Conservation (phyloP, 2,888 invertebrate genomes). For the Protula sp. region DNA sequence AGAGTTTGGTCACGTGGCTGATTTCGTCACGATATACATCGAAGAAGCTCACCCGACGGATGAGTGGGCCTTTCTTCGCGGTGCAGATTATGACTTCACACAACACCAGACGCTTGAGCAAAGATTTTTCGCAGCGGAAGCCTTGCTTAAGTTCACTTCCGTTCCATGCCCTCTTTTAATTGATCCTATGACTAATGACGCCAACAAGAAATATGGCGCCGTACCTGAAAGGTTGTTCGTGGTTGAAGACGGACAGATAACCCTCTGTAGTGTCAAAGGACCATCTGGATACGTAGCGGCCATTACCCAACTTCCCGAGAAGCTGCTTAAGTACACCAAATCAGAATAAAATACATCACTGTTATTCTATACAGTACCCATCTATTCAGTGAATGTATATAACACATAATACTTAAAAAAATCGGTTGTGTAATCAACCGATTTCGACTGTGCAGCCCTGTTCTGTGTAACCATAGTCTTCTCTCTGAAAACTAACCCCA, state of each 20-base stretch:
- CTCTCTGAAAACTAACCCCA: too few species aligned
- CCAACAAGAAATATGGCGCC: slow-evolving; percentile 30
- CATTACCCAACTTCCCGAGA: too few species aligned
- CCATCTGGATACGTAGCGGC: too few species aligned
- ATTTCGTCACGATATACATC: slow-evolving; percentile 37
- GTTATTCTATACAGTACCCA: too few species aligned
- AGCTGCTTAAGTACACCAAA: too few species aligned
- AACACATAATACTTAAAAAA: too few species aligned
- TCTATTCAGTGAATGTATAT: too few species aligned
- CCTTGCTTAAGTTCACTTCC: neutral
- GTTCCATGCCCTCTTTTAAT: slow-evolving; percentile 21
- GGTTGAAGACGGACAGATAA: slow-evolving; percentile 26
- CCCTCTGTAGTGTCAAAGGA: slow-evolving; percentile 30
- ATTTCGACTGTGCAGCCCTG: too few species aligned
- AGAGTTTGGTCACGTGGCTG: slow-evolving; percentile 27
- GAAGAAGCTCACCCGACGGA: slow-evolving; percentile 37
- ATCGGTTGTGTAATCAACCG: too few species aligned
- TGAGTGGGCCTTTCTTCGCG: slow-evolving; percentile 32
- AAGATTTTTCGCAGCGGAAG: slow-evolving; percentile 25
- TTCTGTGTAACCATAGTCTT: too few species aligned
- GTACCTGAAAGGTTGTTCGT: slow-evolving; percentile 35
- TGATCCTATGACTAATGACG: slow-evolving; percentile 29
- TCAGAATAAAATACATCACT: too few species aligned
- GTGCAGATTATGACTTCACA: slow-evolving; percentile 26
- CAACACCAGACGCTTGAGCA: slow-evolving; percentile 22